phyloP scores from a whole-genome alignment of 1,140 invertebrate genomes.

The Physella acuta region DNA sequence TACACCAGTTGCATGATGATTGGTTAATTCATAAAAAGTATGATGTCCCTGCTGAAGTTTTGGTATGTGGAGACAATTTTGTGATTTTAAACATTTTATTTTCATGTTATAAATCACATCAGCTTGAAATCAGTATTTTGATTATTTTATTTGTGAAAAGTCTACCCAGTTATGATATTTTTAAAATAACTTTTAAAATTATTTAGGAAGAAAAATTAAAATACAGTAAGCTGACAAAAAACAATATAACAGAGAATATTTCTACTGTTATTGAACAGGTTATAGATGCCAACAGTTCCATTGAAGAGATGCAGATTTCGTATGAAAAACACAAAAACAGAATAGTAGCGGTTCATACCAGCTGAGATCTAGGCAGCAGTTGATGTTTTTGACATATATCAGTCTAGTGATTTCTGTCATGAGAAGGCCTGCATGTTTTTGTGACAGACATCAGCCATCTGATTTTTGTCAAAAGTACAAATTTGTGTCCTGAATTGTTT shows the following conservation, averaged over 20 bases:
- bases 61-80: slow-evolving; percentile 1
- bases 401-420: too few relatives aligned
- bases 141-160: not conserved
- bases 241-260: too few relatives aligned
- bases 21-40: slow-evolving; percentile 18
- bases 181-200: not conserved
- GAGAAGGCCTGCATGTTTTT: too few relatives aligned
- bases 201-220: not conserved
- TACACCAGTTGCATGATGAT: slow-evolving; percentile 20
- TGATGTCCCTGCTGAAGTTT: slow-evolving; percentile 11
- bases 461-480: too few relatives aligned
- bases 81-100: not conserved
- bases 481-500: too few relatives aligned
- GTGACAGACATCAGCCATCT: too few relatives aligned
- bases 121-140: not conserved
- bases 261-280: too few relatives aligned
- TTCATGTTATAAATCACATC: not conserved
- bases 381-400: too few relatives aligned
- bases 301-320: slow-evolving; percentile 4
- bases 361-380: too few relatives aligned
- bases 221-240: not conserved
- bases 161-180: not conserved
- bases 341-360: too few relatives aligned
- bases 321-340: slow-evolving; percentile 7
- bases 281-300: slow-evolving; percentile 9